Evolutionary conservation across 2,113 vertebrate genomes (phyloP).

Genomic region (Zapus hudsonius): DNA sequence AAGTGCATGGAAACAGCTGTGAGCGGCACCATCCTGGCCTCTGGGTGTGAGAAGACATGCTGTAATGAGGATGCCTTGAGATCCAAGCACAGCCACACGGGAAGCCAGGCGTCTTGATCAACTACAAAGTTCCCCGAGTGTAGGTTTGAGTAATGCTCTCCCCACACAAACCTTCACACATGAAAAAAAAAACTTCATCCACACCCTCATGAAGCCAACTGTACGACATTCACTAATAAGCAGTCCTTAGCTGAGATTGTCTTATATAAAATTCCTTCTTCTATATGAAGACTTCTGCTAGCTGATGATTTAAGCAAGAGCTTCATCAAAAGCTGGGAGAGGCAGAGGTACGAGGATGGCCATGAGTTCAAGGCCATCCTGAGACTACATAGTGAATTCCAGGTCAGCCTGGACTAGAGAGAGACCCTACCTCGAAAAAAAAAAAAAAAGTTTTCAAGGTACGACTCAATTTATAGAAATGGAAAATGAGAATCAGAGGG

Average conservation of each 20-base stretch:
- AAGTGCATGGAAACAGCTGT: neutral
- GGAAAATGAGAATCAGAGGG: neutral
- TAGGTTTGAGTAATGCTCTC: neutral
- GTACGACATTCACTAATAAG: neutral
- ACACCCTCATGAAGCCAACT: neutral
- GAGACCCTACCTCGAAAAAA: too few species aligned
- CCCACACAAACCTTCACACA: neutral
- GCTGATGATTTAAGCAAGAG: neutral
- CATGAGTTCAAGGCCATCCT: too few species aligned
- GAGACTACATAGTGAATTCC: too few species aligned
- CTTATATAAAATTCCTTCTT: neutral
- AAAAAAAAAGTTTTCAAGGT: neutral
- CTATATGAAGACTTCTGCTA: slow-evolving; percentile 19
- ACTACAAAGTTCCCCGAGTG: neutral
- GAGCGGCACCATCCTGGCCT: neutral
- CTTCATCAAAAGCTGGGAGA: neutral
- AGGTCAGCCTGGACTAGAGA: too few species aligned
- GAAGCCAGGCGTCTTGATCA: neutral
- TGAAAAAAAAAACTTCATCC: neutral
- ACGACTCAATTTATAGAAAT: neutral
- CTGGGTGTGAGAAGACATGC: neutral
- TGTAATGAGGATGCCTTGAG: neutral
- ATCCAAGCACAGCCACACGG: neutral
- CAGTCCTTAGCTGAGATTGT: slow-evolving; percentile 25
- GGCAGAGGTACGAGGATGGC: too few species aligned